These are phyloP conservation scores for Serrognathus titanus DNA, from an alignment of 2,888 invertebrate species.

Conservation along the genomic window DNA sequence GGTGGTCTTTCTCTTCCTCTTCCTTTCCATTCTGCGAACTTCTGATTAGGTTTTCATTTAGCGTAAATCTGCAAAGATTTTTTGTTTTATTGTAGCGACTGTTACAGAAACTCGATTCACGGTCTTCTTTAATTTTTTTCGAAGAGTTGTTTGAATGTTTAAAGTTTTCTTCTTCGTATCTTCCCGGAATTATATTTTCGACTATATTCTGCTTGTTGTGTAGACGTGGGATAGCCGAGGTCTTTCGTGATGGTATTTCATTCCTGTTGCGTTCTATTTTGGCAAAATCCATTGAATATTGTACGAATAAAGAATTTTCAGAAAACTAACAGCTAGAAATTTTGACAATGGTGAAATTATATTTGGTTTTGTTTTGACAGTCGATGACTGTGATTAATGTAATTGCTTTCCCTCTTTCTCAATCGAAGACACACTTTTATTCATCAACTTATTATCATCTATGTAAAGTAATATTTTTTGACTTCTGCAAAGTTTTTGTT, in stretches of 20 bases:
- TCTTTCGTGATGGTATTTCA: background rate
- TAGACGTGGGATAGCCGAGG: slow-evolving; percentile 8
- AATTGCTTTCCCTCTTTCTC: too few species aligned
- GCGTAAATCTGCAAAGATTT: slow-evolving; percentile 6
- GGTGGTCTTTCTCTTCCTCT: too few species aligned
- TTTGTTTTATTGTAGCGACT: background rate
- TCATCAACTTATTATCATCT: too few species aligned
- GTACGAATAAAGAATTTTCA: background rate
- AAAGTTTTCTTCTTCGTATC: slow-evolving; percentile 3
- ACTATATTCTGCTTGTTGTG: background rate
- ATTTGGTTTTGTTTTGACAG: too few species aligned
- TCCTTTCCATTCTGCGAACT: background rate
- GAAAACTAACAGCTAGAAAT: slow-evolving; percentile 5
- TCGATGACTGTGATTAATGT: too few species aligned
- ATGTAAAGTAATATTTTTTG: too few species aligned
- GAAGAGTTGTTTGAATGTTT: background rate
- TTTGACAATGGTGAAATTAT: slow-evolving; percentile 9
- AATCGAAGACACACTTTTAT: too few species aligned
- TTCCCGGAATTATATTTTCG: background rate
- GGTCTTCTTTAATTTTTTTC: background rate
- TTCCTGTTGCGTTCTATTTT: background rate
- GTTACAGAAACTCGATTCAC: background rate
- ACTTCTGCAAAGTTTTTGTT: too few species aligned
- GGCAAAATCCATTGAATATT: background rate
- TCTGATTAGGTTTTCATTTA: slow-evolving; percentile 6